phyloP scores from a whole-genome alignment of 2,113 vertebrate species.

The Cisticola juncidis region DNA sequence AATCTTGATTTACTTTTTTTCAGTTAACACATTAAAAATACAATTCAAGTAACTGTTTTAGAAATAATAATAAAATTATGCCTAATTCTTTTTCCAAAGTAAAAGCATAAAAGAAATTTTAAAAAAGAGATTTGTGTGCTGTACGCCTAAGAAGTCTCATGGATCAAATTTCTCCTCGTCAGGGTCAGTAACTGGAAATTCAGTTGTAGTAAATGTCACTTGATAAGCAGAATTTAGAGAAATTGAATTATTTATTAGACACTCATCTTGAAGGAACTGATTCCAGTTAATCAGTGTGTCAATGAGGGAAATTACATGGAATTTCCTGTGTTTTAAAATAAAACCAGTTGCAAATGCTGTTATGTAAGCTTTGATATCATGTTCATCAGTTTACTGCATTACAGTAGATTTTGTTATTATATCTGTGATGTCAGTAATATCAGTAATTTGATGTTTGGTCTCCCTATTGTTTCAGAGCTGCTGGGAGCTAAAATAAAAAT shows the following conservation, averaged over 20 bases:
- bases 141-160: not conserved
- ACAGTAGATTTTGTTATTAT: not conserved
- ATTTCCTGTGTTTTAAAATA: not conserved
- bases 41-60: not conserved
- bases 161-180: not conserved
- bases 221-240: not conserved
- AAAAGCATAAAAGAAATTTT: not conserved
- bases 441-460: not conserved
- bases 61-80: not conserved
- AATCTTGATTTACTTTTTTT: not conserved
- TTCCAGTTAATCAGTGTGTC: not conserved
- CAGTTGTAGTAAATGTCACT: not conserved
- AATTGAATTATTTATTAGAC: constrained; percentile 26
- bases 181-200: not conserved
- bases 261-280: not conserved
- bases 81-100: not conserved
- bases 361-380: not conserved
- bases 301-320: not conserved
- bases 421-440: not conserved
- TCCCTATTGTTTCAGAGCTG: not conserved
- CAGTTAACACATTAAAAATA: not conserved
- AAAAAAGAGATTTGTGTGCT: not conserved
- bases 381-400: not conserved
- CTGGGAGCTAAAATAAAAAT: not conserved
- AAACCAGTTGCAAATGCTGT: not conserved